Evolutionary conservation across 2,113 vertebrate species (phyloP), one percentile per base, ranked within the genome.

Genomic region (Phyllostomus hastatus): DNA sequence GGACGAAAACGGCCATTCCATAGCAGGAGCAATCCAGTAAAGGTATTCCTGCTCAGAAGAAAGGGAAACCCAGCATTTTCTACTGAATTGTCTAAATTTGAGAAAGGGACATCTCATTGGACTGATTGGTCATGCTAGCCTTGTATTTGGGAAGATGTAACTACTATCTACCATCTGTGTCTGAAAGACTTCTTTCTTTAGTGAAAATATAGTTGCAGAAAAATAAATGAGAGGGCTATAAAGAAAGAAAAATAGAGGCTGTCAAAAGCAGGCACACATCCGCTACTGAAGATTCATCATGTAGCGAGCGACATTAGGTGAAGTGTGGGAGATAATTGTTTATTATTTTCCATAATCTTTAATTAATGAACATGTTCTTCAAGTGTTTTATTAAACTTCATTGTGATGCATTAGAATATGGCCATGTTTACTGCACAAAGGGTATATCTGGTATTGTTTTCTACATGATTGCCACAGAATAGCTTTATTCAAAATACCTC

Each of bases 261-360:
- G 17, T 82, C 61, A 82, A n/a, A 91, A 81, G 33, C 0, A 54
- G 35, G 28, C 26, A 15, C 22, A 52, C 1, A 16, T 64, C 10
- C 2, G 38, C 67, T 66, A 11, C 43, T 66, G 64, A 72, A 14
- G 52, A 87, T 69, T 76, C n/a, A 41, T 86, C 52, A 78, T 7
- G 19, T 52, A 46, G 33, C 59, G 59, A 46, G 33, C 59, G 59
- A 92, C 41, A 52, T 59, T 78, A 59, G 70, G 46, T 90, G 46
- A 93, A 76, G 19, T 67, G 20, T 78, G 67, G 54, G 17, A 76
- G 67, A 89, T 54, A 82, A 69, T 69, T 11, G 4, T 52, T 61
- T 76, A 70, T 59, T 81, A 70, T 52, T 48, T 75, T 92, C 85
- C 75, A 95, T 80, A 91, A 75, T 67, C 83, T 91, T 26, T 84